Conservation (phyloP, 2,113 vertebrate species). For the Turnix velox region DNA sequence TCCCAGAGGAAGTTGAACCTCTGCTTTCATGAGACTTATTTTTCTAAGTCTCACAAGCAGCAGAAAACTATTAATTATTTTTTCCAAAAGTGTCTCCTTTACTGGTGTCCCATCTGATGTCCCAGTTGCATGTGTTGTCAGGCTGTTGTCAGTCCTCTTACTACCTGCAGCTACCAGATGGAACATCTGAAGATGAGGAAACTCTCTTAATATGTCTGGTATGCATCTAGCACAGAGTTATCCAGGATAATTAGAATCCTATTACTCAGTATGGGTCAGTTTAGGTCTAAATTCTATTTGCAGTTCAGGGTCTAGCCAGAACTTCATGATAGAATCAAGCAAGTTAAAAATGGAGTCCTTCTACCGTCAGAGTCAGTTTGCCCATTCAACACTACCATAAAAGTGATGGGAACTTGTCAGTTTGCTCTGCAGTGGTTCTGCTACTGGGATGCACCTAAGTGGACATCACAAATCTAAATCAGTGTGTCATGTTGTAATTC, state of each 20-base stretch:
- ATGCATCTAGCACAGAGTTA: neutral
- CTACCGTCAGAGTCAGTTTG: neutral
- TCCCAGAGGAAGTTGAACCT: neutral
- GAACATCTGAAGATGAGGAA: neutral
- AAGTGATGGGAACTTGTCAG: neutral
- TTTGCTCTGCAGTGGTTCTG: neutral
- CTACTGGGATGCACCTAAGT: neutral
- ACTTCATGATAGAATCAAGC: neutral
- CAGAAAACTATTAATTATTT: neutral
- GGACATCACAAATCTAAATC: neutral
- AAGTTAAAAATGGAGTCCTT: neutral
- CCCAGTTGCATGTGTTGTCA: neutral
- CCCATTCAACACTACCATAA: neutral
- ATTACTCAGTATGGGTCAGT: neutral
- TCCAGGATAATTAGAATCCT: neutral
- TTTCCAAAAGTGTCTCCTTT: neutral
- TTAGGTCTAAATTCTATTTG: neutral
- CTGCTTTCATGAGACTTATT: neutral
- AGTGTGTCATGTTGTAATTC: neutral
- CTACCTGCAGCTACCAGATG: neutral
- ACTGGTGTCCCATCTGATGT: neutral
- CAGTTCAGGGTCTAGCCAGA: neutral
- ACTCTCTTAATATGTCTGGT: neutral
- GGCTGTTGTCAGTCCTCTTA: neutral
- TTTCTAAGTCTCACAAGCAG: neutral